Base-by-base conservation (phyloP, 2,888 invertebrate species). In the Stratiomys singularior region DNA sequence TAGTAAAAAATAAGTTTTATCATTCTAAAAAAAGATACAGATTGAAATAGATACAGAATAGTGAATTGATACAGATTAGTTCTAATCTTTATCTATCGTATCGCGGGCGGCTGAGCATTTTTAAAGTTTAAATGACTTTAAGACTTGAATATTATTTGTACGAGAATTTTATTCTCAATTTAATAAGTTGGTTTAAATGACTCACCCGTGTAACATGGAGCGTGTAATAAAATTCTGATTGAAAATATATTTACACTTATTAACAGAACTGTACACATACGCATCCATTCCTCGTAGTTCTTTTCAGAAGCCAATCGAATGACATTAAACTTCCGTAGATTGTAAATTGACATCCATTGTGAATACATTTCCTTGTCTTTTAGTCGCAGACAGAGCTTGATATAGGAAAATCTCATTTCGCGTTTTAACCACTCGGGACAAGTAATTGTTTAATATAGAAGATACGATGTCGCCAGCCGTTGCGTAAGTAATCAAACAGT, bases 381-480 rank as follows among this genome's bases (percentile, higher is more conserved):
- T 56, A 21, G 74, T 74, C 23, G 74, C 23, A 58, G 74, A 58
- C 74, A 37, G 23, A 74, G 37, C 60, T 15, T 37, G 13, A 52
- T 58, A 46, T 58, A 18, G 37, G 47, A 64, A 15, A 71, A 52
- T 47, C 23, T 21, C 74, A 60, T 21, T 21, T 72, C 72, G 72
- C 58, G 72, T 30, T 72, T 58, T 18, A 44, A n/a, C 13, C 23
- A 21, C 1, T 37, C 44, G 37, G 21, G 11, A n/a, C 3, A 28
- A 52, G n/a, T 72, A 15, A 28, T 11, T 5, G 23, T 11, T 28
- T 13, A 52, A 58, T 23, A n/a, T 1, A 13, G 18, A 21, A 58
- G 30, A 64, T 28, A 60, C 52, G 72, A 78, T 79, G 79, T 78
- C 77, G 58, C 78, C 79, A 77, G 77, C 18, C 23, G 78, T 72